Evolutionary conservation across 2,888 invertebrate genomes (phyloP).

Genomic region (Aphrophora alni): DNA sequence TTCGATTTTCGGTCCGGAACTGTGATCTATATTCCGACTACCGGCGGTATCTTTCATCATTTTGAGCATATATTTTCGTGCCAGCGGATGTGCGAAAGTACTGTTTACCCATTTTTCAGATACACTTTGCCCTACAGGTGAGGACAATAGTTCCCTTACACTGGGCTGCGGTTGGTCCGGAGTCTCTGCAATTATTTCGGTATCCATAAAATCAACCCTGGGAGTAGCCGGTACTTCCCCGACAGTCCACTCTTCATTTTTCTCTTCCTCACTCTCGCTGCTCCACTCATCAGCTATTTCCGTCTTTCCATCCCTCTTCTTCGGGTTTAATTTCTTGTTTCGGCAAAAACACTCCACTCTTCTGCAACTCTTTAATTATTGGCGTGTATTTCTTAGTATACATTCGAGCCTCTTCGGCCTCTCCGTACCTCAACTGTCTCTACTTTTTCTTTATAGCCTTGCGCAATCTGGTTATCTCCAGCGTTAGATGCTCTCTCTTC

Average conservation of each 20-base stretch:
- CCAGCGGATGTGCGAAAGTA: not conserved
- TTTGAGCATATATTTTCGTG: not conserved
- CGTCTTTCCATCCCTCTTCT: no score
- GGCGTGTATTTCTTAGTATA: slow-evolving; percentile 14
- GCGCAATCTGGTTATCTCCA: not conserved
- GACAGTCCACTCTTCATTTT: not conserved
- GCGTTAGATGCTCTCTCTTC: not conserved
- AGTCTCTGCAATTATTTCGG: no score
- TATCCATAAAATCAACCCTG: no score
- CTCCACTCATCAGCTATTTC: not conserved
- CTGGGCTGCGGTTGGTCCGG: not conserved
- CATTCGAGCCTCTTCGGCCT: not conserved
- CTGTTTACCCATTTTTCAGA: not conserved
- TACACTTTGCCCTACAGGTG: not conserved
- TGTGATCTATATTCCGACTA: not conserved
- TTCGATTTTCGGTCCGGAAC: not conserved
- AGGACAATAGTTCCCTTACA: not conserved
- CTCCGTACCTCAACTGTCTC: not conserved
- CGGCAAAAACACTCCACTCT: not conserved
- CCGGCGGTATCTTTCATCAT: not conserved
- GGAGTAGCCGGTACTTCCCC: no score
- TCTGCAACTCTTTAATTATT: not conserved
- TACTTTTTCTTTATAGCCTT: slow-evolving; percentile 17
- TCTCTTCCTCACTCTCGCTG: not conserved
- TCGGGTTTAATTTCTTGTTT: not conserved